Evolutionary conservation across 2,797 vertebrate genomes (phyloP).

Genomic region (Anabacerthia variegaticeps): DNA sequence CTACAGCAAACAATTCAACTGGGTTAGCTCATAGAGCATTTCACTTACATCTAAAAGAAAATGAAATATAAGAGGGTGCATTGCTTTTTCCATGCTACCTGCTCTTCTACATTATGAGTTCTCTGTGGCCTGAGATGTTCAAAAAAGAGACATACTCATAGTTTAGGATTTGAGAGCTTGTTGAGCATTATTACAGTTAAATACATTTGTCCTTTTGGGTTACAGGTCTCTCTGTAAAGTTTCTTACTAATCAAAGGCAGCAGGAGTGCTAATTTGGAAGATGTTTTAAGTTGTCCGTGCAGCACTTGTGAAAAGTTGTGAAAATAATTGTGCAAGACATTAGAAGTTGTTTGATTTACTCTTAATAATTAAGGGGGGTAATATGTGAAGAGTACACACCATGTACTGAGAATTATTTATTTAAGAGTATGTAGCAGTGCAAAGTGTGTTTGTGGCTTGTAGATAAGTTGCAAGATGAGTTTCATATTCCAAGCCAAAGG

Average conservation of each 20-base stretch:
- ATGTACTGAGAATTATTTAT: neutral
- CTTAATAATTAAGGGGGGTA: neutral
- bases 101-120: neutral
- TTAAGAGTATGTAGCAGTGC: neutral
- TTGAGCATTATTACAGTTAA: constrained; percentile 11
- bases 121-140: neutral
- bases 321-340: neutral
- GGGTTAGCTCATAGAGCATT: neutral
- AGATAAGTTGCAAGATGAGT: neutral
- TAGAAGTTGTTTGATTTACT: neutral
- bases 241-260: neutral
- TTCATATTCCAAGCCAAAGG: constrained; percentile 20
- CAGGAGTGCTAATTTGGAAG: neutral
- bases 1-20: neutral
- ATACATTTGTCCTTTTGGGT: neutral
- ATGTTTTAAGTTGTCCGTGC: neutral
- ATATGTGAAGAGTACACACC: neutral
- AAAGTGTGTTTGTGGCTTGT: constrained; percentile 4
- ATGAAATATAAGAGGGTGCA: fast-evolving
- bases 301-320: neutral
- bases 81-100: neutral
- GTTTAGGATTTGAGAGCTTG: constrained; percentile 25
- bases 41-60: neutral
- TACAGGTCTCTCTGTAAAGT: neutral
- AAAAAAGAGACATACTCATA: neutral